Conservation (phyloP, 2,888 invertebrate genomes). For the Parthenolecanium corni region DNA sequence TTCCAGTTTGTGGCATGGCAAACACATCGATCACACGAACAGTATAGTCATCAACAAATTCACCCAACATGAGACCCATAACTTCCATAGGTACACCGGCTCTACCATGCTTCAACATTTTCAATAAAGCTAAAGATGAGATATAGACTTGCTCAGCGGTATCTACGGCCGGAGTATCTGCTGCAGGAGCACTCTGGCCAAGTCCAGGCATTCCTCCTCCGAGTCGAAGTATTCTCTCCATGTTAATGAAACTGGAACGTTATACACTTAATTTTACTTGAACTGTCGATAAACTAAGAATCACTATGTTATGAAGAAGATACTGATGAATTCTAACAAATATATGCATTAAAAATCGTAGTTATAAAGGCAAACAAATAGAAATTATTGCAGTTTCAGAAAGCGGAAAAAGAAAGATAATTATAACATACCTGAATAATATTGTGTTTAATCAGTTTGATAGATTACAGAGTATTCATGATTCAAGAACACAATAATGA, state of each 20-base stretch:
- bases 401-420: too few species aligned
- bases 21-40: slow-evolving; percentile 98
- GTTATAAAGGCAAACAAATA: too few species aligned
- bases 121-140: slow-evolving; percentile 65
- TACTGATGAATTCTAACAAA: too few species aligned
- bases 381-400: too few species aligned
- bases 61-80: slow-evolving; percentile 94
- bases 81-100: slow-evolving; percentile 99
- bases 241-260: slow-evolving; percentile 37
- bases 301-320: too few species aligned
- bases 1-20: slow-evolving; percentile 99
- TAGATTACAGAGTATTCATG: too few species aligned
- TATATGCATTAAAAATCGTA: too few species aligned
- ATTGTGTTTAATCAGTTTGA: too few species aligned
- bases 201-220: slow-evolving; percentile 80
- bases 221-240: slow-evolving; percentile 87
- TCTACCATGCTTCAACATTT: slow-evolving; percentile 98
- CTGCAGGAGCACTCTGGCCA: slow-evolving; percentile 79
- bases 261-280: too few species aligned
- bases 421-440: too few species aligned
- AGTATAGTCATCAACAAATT: slow-evolving; percentile 99
- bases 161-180: slow-evolving; percentile 95
- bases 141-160: slow-evolving; percentile 91
- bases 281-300: too few species aligned
- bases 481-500: too few species aligned